These are phyloP conservation scores for Drosophila neotestacea DNA, from an alignment of 2,888 invertebrate species.

Conservation along the genomic window DNA sequence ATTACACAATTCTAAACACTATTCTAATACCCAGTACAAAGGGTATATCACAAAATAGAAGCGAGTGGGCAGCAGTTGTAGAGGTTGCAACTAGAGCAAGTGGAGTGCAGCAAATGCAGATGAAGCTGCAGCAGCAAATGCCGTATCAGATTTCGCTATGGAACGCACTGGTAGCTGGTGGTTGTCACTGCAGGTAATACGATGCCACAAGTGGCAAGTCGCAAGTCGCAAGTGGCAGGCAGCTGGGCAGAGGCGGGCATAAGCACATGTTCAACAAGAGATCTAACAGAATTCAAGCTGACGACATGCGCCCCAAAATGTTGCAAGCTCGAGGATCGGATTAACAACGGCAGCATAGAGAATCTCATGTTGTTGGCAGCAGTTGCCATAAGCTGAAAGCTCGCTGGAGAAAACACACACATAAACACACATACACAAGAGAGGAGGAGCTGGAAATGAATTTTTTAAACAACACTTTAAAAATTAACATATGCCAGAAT, in stretches of 20 bases:
- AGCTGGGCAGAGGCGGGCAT: constrained; percentile 51
- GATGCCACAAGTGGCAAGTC: constrained; percentile 45
- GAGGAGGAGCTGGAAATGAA: not conserved
- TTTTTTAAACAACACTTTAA: not conserved
- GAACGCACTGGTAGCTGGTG: constrained; percentile 61
- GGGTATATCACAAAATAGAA: constrained; percentile 8
- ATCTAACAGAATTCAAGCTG: constrained; percentile 57
- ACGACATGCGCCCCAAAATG: constrained; percentile 42
- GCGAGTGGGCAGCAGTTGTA: constrained; percentile 59
- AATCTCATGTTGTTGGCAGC: not conserved
- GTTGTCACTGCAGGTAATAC: constrained; percentile 68
- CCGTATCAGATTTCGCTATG: constrained; percentile 66
- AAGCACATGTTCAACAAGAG: constrained; percentile 77
- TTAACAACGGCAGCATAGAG: constrained; percentile 16
- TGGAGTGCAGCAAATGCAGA: constrained; percentile 15
- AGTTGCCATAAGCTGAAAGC: not conserved
- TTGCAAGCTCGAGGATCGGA: constrained; percentile 22
- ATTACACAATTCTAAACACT: too few species aligned
- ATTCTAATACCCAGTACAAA: not conserved
- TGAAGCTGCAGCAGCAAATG: constrained; percentile 63
- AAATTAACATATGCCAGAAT: not conserved
- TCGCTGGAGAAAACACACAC: not conserved
- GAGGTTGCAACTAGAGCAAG: constrained; percentile 33
- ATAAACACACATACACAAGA: not conserved
- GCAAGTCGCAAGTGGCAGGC: constrained; percentile 8